Conservation (phyloP, 2,113 vertebrate genomes). For the Orycteropus afer region DNA sequence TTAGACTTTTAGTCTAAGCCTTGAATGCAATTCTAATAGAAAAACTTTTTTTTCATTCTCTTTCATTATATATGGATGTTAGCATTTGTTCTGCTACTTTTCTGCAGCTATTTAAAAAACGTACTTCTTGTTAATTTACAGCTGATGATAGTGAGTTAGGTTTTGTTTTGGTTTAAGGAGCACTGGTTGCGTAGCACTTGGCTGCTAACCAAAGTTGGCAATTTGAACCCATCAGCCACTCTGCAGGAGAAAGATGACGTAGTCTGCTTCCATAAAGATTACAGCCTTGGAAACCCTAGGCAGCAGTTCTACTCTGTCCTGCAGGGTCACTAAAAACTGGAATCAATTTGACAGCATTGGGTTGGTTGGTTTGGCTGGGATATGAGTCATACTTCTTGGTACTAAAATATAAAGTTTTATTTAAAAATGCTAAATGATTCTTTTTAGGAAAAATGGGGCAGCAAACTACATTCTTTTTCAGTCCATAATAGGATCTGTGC, state of each 20-base stretch:
- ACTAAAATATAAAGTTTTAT: not conserved
- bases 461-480: not conserved
- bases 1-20: not conserved
- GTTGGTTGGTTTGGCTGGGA: not conserved
- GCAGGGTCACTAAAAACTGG: too few species aligned
- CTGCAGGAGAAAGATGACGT: too few species aligned
- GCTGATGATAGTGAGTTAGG: too few species aligned
- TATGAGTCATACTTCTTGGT: not conserved
- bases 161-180: too few species aligned
- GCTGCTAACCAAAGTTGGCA: too few species aligned
- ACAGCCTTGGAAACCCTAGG: too few species aligned
- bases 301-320: too few species aligned
- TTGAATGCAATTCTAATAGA: not conserved
- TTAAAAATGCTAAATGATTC: not conserved
- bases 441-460: not conserved
- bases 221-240: too few species aligned
- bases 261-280: too few species aligned
- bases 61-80: not conserved
- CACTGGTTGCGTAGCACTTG: too few species aligned
- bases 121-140: not conserved
- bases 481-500: not conserved
- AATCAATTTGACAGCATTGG: not conserved
- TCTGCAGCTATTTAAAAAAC: not conserved
- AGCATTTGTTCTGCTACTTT: not conserved
- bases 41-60: not conserved